These are phyloP conservation scores for Etheostoma nigrum DNA, from an alignment of 2,797 vertebrate species.

Conservation along the genomic window DNA sequence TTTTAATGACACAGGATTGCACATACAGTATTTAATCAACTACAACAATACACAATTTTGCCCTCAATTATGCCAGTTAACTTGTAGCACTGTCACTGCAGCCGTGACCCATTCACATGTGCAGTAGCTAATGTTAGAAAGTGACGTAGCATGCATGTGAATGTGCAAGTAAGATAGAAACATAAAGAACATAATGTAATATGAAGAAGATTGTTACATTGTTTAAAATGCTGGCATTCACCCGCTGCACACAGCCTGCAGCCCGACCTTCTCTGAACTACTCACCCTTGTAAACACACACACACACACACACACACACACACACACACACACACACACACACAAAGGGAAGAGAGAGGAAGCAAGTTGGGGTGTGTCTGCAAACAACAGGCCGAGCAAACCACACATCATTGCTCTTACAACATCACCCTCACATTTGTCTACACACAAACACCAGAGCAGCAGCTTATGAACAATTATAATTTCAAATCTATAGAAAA, in stretches of 20 bases:
- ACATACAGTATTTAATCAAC: background rate
- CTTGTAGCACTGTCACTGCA: slow-evolving; percentile 1
- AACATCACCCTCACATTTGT: slow-evolving; percentile 52
- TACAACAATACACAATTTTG: background rate
- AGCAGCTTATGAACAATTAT: slow-evolving; percentile 5
- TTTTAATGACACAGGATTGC: slow-evolving; percentile 17
- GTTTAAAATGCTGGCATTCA: slow-evolving; percentile 2
- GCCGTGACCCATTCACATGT: background rate
- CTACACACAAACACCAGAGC: slow-evolving; percentile 35
- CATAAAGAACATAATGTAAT: background rate
- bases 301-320: slow-evolving; percentile 9
- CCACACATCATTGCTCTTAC: slow-evolving; percentile 71
- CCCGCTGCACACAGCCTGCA: slow-evolving; percentile 21
- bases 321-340: slow-evolving; percentile 25
- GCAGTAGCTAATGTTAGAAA: background rate
- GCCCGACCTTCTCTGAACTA: slow-evolving; percentile 45
- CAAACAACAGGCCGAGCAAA: slow-evolving; percentile 70
- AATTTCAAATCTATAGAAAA: background rate
- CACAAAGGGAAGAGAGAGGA: slow-evolving; percentile 57
- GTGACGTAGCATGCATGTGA: background rate
- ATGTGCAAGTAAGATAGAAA: background rate
- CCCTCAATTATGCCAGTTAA: background rate
- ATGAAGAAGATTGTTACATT: background rate
- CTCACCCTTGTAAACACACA: slow-evolving; percentile 15
- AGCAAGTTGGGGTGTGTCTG: slow-evolving; percentile 72